Conservation (phyloP, 2,113 vertebrate species). For the Stercorarius parasiticus region DNA sequence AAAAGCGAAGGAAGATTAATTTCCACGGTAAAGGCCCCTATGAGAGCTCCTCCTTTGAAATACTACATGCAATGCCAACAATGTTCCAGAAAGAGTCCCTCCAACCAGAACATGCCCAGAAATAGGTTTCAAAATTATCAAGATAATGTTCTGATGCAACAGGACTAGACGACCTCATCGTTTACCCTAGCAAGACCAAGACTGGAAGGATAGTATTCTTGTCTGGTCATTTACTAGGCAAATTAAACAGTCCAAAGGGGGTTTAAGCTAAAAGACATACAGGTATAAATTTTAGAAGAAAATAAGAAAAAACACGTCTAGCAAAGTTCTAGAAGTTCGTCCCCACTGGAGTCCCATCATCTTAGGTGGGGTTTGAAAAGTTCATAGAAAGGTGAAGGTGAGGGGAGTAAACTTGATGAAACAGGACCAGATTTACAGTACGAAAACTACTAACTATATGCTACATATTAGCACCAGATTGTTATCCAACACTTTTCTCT, state of each 20-base stretch:
- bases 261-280: not conserved
- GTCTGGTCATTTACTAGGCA: not conserved
- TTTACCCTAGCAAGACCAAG: not conserved
- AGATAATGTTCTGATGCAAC: not conserved
- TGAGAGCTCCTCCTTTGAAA: not conserved
- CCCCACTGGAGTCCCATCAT: not conserved
- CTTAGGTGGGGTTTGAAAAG: not conserved
- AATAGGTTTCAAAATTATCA: not conserved
- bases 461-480: not conserved
- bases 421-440: not conserved
- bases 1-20: not conserved
- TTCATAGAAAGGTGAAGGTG: not conserved
- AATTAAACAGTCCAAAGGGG: not conserved
- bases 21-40: not conserved
- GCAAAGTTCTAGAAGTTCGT: not conserved
- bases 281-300: not conserved
- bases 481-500: not conserved
- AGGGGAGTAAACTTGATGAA: not conserved
- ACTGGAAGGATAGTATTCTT: not conserved
- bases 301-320: not conserved
- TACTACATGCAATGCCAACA: not conserved
- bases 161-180: not conserved
- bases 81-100: not conserved
- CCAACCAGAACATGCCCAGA: not conserved
- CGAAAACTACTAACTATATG: not conserved